phyloP scores from a whole-genome alignment of 2,113 vertebrate species.

The Noctilio leporinus region DNA sequence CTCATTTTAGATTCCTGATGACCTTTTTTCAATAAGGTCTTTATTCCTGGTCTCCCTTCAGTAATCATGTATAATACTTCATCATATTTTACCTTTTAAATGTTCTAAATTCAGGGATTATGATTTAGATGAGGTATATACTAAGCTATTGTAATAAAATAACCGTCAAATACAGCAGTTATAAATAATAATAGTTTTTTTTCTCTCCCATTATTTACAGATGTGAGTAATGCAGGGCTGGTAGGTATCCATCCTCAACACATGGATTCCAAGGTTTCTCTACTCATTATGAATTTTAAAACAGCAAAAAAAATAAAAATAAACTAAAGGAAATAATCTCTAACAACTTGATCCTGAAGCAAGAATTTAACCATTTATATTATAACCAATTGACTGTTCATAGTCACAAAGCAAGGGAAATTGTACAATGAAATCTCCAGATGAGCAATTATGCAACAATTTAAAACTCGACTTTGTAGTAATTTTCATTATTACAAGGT shows the following conservation, averaged over 20 bases:
- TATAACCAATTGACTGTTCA: neutral
- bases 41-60: neutral
- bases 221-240: neutral
- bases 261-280: neutral
- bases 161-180: neutral
- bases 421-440: neutral
- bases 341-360: neutral
- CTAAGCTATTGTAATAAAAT: neutral
- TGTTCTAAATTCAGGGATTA: neutral
- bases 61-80: neutral
- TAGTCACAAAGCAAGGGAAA: neutral
- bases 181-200: neutral
- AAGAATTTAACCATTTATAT: neutral
- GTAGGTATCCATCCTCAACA: neutral
- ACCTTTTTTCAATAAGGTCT: neutral
- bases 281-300: neutral
- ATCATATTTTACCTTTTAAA: neutral
- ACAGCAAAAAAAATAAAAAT: neutral
- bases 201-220: neutral
- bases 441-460: neutral
- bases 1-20: neutral
- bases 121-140: neutral
- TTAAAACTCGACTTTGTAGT: neutral
- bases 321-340: neutral
- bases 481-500: neutral